A percentile compares a stretch with the other conserved stretches of the same genome.
Evolutionary conservation across 2,797 vertebrate species (phyloP).

Genomic region (Rallus crepitans): DNA sequence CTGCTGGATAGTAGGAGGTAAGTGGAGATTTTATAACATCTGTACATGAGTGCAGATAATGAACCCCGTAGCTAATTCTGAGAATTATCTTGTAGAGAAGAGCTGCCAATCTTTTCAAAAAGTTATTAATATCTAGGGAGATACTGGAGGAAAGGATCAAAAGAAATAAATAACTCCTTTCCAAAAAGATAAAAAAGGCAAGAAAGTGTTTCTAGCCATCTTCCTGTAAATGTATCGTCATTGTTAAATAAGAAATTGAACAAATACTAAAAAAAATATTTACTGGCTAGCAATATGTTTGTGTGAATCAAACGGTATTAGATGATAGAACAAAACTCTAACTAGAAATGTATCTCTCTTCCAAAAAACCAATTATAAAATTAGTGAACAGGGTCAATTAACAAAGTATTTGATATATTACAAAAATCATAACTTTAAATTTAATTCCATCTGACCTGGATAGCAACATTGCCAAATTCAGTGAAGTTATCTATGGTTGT

Average conservation of each 20-base stretch:
- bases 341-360: not conserved
- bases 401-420: not conserved
- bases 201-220: not conserved
- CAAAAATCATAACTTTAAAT: slow-evolving; percentile 27
- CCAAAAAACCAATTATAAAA: slow-evolving; percentile 42
- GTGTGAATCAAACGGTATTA: slow-evolving; percentile 11
- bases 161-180: not conserved
- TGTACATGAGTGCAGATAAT: not conserved
- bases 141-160: not conserved
- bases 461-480: not conserved
- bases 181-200: not conserved
- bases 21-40: not conserved
- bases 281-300: slow-evolving; percentile 9
- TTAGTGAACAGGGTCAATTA: slow-evolving; percentile 25
- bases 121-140: slow-evolving; percentile 4
- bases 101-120: not conserved
- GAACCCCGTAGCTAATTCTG: not conserved
- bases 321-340: not conserved
- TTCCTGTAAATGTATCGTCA: slow-evolving; percentile 15
- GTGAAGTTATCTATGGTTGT: slow-evolving; percentile 15
- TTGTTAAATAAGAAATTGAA: slow-evolving; percentile 4
- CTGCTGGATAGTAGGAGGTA: not conserved
- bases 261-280: not conserved
- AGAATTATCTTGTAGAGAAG: not conserved
- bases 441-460: slow-evolving; percentile 25